These are phyloP conservation scores for Slavum lentiscoides DNA, from an alignment of 2,888 invertebrate species.

Conservation along the genomic window DNA sequence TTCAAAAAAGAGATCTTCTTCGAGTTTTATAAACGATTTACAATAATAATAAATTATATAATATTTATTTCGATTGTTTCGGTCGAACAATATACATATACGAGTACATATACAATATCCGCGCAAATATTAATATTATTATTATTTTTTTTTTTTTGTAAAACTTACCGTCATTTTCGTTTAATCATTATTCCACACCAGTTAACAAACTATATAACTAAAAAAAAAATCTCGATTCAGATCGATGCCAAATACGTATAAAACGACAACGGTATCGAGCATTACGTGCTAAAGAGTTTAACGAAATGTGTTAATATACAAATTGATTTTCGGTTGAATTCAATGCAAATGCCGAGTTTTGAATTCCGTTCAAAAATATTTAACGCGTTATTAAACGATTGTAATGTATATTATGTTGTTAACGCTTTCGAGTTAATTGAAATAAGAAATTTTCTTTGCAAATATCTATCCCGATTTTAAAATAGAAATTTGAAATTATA, in stretches of 20 bases:
- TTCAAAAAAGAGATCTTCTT: no score
- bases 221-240: conserved; percentile 3
- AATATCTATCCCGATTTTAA: no score
- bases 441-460: no score
- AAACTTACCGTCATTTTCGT: not conserved
- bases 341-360: not conserved
- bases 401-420: not conserved
- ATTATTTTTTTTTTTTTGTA: no score
- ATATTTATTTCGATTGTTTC: not conserved
- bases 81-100: no score
- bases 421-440: not conserved
- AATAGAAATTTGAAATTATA: no score
- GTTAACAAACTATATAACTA: conserved; percentile 24
- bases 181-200: conserved; percentile 30
- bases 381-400: not conserved
- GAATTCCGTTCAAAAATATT: not conserved
- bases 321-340: not conserved
- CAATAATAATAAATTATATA: no score
- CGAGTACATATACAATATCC: not conserved
- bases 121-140: no score
- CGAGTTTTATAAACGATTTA: no score
- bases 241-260: not conserved
- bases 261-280: not conserved
- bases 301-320: conserved; percentile 10
- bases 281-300: not conserved